Conservation (phyloP, 64 coral and sea anemone species). For the Porites australiensis region DNA sequence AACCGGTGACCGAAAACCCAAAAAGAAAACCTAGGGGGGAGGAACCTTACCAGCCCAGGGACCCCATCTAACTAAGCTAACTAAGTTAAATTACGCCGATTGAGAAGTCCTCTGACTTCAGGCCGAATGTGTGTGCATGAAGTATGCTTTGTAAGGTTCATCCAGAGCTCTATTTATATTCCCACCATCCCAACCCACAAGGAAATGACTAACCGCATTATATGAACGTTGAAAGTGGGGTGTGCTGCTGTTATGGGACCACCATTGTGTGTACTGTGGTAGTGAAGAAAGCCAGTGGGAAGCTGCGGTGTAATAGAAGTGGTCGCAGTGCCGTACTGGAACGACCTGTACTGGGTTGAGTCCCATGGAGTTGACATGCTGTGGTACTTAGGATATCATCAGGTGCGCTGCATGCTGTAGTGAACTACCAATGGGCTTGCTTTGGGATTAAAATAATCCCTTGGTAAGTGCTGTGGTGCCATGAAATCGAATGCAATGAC, state of each 20-base stretch:
- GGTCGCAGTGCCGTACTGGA: too few relatives aligned
- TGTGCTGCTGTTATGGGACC: not conserved
- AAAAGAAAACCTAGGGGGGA: not conserved
- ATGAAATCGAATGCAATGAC: too few relatives aligned
- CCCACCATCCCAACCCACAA: constrained; percentile 13
- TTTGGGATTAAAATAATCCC: too few relatives aligned
- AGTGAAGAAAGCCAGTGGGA: not conserved
- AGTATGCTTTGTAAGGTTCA: constrained; percentile 31
- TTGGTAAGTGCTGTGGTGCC: too few relatives aligned
- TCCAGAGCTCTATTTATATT: constrained; percentile 20
- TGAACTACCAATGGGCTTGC: too few relatives aligned
- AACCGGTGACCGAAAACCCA: not conserved
- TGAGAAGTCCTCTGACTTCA: not conserved
- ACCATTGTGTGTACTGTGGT: not conserved
- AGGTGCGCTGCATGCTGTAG: too few relatives aligned
- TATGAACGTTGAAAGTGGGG: not conserved
- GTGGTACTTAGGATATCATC: too few relatives aligned
- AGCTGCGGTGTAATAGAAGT: not conserved
- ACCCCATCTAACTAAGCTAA: not conserved
- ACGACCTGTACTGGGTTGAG: too few relatives aligned
- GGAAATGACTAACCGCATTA: not conserved
- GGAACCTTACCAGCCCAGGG: not conserved
- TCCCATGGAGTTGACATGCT: too few relatives aligned
- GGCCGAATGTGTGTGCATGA: not conserved
- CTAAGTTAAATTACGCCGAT: constrained; percentile 5